These are phyloP conservation scores for Atherinomorus stipes DNA, from an alignment of 2,113 vertebrate genomes.

Conservation along the genomic window DNA sequence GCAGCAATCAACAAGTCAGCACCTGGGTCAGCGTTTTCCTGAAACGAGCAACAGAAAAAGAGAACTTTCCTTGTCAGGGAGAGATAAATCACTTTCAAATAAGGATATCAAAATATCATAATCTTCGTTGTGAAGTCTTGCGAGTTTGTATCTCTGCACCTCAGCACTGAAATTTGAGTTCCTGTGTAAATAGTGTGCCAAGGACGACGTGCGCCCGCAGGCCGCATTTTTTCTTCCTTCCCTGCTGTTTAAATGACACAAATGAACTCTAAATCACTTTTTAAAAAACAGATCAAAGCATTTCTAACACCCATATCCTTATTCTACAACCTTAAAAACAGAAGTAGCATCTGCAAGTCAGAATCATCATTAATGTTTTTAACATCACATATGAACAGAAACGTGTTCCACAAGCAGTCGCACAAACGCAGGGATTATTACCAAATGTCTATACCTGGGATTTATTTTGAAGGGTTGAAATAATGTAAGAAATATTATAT, in stretches of 20 bases:
- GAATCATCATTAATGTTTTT: slow-evolving; percentile 1
- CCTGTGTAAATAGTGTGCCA: slow-evolving; percentile 42
- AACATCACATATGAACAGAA: neutral
- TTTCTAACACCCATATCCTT: neutral
- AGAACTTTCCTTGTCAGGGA: neutral
- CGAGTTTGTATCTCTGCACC: neutral
- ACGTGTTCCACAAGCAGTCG: slow-evolving; percentile 3
- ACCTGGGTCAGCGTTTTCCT: neutral
- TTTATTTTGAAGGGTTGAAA: neutral
- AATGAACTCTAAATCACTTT: slow-evolving; percentile 18
- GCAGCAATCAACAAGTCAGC: neutral
- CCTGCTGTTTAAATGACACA: slow-evolving; percentile 27
- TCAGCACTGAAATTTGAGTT: slow-evolving; percentile 11
- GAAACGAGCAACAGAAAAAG: neutral
- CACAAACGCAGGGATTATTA: neutral
- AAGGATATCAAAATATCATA: neutral
- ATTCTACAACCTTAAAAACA: neutral
- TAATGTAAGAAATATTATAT: neutral
- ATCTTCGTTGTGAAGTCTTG: neutral
- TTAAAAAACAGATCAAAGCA: slow-evolving; percentile 21
- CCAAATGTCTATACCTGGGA: neutral
- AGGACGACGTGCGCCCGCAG: slow-evolving; percentile 56
- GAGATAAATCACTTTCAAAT: neutral
- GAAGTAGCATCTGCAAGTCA: neutral
- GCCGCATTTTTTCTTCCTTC: slow-evolving; percentile 31